Evolutionary conservation across 2,797 vertebrate species (phyloP).

Genomic region (Netta rufina): DNA sequence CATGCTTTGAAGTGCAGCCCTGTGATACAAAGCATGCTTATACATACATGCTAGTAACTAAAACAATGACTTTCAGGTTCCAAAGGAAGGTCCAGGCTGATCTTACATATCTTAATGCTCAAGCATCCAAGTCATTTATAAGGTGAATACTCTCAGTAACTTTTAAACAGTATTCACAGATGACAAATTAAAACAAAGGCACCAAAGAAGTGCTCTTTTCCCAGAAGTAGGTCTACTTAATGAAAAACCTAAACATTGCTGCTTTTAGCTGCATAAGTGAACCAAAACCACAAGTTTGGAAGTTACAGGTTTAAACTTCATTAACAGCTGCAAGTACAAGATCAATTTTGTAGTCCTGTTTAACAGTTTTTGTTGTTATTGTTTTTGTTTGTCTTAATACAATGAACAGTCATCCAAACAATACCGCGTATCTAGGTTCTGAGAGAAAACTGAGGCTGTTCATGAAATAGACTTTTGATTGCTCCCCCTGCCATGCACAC

Average conservation of each 20-base stretch:
- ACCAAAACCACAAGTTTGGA: neutral
- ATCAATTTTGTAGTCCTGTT: neutral
- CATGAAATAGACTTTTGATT: neutral
- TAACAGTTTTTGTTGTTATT: neutral
- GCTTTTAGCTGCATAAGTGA: neutral
- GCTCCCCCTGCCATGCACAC: neutral
- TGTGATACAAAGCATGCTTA: neutral
- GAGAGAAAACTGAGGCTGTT: neutral
- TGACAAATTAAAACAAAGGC: constrained; percentile 41
- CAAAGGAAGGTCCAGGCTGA: neutral
- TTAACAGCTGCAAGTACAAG: neutral
- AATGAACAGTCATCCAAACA: neutral
- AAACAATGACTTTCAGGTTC: neutral
- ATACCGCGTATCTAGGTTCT: neutral
- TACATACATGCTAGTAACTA: constrained; percentile 31
- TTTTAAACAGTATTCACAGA: constrained; percentile 21
- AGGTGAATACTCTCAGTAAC: neutral
- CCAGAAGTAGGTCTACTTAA: neutral
- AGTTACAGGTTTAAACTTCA: neutral
- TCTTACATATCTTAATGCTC: constrained; percentile 19
- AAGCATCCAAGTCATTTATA: neutral
- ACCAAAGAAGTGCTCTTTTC: constrained; percentile 5
- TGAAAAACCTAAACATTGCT: neutral
- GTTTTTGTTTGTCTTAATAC: neutral
- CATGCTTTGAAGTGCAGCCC: constrained; percentile 23